A percentile compares a stretch with the other conserved stretches of the same genome.
phyloP scores from a whole-genome alignment of 2,888 invertebrate genomes.

The Ornithoptera alexandrae region DNA sequence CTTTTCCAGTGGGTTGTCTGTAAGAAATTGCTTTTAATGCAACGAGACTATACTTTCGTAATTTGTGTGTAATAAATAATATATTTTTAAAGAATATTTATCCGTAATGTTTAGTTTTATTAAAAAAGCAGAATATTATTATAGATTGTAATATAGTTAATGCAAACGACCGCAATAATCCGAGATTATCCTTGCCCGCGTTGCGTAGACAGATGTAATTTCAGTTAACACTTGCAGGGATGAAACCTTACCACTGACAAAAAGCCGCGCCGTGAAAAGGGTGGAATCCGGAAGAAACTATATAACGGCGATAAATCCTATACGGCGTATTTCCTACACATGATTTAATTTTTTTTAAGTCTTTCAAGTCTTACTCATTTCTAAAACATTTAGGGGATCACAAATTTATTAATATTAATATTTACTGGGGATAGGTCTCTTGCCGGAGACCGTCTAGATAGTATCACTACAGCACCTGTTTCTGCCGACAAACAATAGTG shows the following conservation, averaged over 20 bases:
- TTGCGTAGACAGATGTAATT: conserved; percentile 26
- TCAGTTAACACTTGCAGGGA: conserved; percentile 27
- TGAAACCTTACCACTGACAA: conserved; percentile 25
- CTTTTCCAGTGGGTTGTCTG: too few species aligned
- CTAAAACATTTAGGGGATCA: too few species aligned
- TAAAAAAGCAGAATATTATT: too few species aligned
- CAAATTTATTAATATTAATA: too few species aligned
- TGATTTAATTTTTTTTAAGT: not conserved
- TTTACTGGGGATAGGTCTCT: too few species aligned
- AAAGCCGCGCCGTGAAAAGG: conserved; percentile 16
- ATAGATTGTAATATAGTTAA: not conserved
- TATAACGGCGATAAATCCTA: conserved; percentile 1
- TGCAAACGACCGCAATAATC: conserved; percentile 17
- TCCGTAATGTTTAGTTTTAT: too few species aligned
- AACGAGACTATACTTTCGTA: not conserved
- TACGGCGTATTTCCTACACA: not conserved
- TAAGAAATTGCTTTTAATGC: too few species aligned
- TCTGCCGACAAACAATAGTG: too few species aligned
- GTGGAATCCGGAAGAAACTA: conserved; percentile 18
- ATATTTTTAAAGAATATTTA: too few species aligned
- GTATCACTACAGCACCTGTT: too few species aligned
- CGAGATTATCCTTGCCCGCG: conserved; percentile 27
- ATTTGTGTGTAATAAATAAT: not conserved
- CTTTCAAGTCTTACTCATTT: too few species aligned
- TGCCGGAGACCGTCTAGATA: too few species aligned